These are phyloP conservation scores for Lethrus apterus DNA, from an alignment of 1,140 invertebrate genomes.

Conservation along the genomic window DNA sequence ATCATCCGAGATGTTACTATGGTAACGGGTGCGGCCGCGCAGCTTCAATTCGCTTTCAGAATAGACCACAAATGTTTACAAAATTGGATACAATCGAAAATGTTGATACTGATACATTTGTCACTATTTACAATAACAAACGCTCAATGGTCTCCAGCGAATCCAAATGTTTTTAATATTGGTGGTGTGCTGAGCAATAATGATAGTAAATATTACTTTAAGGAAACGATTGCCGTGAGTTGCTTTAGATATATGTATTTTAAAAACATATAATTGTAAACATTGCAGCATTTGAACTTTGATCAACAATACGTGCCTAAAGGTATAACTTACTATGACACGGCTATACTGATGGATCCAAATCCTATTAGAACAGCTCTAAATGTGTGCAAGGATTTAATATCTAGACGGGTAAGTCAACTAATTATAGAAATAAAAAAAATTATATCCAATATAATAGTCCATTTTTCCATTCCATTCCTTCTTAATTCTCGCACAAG, in stretches of 20 bases:
- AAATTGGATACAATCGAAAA: not conserved
- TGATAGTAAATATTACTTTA: slow-evolving; percentile 68
- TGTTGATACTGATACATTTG: not conserved
- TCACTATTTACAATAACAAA: not conserved
- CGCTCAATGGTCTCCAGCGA: slow-evolving; percentile 34
- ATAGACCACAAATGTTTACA: not conserved
- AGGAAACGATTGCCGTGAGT: slow-evolving; percentile 73
- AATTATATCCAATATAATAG: not conserved
- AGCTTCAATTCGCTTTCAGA: slow-evolving; percentile 1
- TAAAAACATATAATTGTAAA: slow-evolving; percentile 5
- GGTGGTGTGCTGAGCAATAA: slow-evolving; percentile 84
- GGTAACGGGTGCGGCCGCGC: slow-evolving; percentile 6
- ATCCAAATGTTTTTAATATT: slow-evolving; percentile 74
- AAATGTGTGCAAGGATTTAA: slow-evolving; percentile 86
- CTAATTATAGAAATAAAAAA: not conserved
- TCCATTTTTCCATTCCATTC: too few relatives aligned
- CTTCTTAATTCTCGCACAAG: too few relatives aligned
- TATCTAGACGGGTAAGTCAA: slow-evolving; percentile 63
- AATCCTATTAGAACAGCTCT: slow-evolving; percentile 92
- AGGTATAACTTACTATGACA: slow-evolving; percentile 76
- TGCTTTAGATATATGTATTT: not conserved
- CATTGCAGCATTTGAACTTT: slow-evolving; percentile 69
- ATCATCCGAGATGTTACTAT: slow-evolving; percentile 14
- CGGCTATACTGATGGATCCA: slow-evolving; percentile 84
- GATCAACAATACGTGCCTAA: slow-evolving; percentile 71